Conservation (phyloP, 2,888 invertebrate genomes). For the Clusia tigrina region DNA sequence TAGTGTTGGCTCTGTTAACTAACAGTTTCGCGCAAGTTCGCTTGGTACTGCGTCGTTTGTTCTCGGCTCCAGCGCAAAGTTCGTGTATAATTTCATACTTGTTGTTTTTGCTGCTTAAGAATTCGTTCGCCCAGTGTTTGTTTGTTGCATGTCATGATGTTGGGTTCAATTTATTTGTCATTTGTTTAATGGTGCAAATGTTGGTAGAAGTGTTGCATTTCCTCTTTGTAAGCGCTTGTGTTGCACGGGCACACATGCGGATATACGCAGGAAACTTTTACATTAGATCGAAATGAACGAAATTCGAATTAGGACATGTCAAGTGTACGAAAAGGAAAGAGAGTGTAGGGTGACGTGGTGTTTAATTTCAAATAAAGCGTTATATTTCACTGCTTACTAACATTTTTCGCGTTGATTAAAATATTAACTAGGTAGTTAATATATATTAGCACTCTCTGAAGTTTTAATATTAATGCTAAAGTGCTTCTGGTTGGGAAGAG, state of each 20-base stretch:
- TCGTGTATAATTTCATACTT: neutral
- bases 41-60: neutral
- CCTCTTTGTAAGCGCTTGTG: conserved; percentile 12
- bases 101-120: neutral
- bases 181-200: conserved; percentile 57
- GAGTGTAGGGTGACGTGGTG: too few species aligned
- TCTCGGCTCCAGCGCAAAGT: neutral
- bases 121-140: conserved; percentile 4
- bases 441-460: too few species aligned
- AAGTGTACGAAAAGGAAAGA: neutral
- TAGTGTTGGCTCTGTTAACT: neutral
- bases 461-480: too few species aligned
- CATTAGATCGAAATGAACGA: too few species aligned
- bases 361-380: too few species aligned
- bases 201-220: conserved; percentile 51
- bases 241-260: too few species aligned
- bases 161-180: conserved; percentile 55
- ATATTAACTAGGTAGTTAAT: too few species aligned
- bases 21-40: neutral
- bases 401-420: too few species aligned
- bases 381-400: too few species aligned
- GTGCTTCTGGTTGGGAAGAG: too few species aligned
- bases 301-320: too few species aligned
- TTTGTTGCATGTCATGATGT: conserved; percentile 32
- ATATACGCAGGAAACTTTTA: too few species aligned